A percentile compares a stretch with the other conserved stretches of the same genome.
phyloP scores from a whole-genome alignment of 2,888 invertebrate genomes.

The Glaucopsyche alexis region DNA sequence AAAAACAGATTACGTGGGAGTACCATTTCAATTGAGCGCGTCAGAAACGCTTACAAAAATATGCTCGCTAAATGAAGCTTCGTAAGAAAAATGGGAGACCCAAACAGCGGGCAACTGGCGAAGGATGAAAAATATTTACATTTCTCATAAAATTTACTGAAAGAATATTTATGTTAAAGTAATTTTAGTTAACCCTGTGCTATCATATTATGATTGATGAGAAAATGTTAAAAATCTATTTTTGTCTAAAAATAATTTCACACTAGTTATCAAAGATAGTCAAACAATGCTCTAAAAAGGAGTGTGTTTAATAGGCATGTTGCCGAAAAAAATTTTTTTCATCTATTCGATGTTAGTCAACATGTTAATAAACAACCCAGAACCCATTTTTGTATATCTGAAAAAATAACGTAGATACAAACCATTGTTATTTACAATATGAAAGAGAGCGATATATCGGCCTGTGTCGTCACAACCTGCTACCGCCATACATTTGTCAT shows the following conservation, averaged over 20 bases:
- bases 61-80: slow-evolving; percentile 31
- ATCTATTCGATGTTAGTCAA: too few relatives aligned
- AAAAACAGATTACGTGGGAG: slow-evolving; percentile 32
- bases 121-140: not conserved
- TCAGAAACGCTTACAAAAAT: slow-evolving; percentile 34
- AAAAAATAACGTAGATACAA: too few relatives aligned
- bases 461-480: too few relatives aligned
- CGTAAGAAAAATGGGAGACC: slow-evolving; percentile 17
- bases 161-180: not conserved
- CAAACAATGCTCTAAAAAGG: too few relatives aligned
- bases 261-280: not conserved
- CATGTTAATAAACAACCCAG: too few relatives aligned
- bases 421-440: too few relatives aligned
- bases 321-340: too few relatives aligned
- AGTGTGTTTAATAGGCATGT: too few relatives aligned
- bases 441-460: too few relatives aligned
- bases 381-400: too few relatives aligned
- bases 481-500: too few relatives aligned
- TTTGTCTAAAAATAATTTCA: not conserved
- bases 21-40: slow-evolving; percentile 32
- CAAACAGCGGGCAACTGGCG: not conserved
- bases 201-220: not conserved
- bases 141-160: not conserved
- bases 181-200: not conserved
- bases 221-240: not conserved